Base-by-base conservation (phyloP, 2,797 vertebrate genomes). In the Tympanoctomys barrerae region DNA sequence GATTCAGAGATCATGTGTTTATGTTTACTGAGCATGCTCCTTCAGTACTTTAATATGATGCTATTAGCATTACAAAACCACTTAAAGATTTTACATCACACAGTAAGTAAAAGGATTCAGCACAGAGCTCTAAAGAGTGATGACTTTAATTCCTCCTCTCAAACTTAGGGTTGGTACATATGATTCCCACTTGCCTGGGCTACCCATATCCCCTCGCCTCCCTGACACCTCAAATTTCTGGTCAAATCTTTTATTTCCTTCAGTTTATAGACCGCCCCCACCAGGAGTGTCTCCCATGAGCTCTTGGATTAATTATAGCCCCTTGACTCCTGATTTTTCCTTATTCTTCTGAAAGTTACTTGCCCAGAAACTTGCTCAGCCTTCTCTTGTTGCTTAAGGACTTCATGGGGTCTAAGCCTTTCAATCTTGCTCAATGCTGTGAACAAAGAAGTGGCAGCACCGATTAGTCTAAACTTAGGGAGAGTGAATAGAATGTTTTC, bases 241-340 rank as follows among this genome's bases (percentile, higher is more conserved):
- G 21, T 92, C 54, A 89, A 42, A 77, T 68, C 21, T 87, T 88
- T 28, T 68, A 94, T 86, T 96, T 94, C 39, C 46, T 91, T 87
- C 39, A 19, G 0, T 24, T 94, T 26, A 66, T 46, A 89, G 18
- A 49, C 10, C 85, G 78, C 59, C 46, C 33, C 33, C 46, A 49
- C 39, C 39, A 64, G 18, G 8, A 57, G 92, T 33, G 28, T 33
- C 14, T 61, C 68, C 54, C 28, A 18, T 33, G 46, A 71, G 49
- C 70, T 93, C n/a, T 46, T 85, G 14, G 14, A 79, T 89, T 87
- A 57, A 5, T 61, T n/a, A 46, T 54, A 90, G 12, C 5, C 7
- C 28, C 42, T 57, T 84, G 11, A 1, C 28, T 80, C 33, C 70
- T 68, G 46, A 71, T 2, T 77, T 77, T 90, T n/a, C 49, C 54